Evolutionary conservation across 2,888 invertebrate genomes (phyloP).

Genomic region (Ypsolopha sequella): DNA sequence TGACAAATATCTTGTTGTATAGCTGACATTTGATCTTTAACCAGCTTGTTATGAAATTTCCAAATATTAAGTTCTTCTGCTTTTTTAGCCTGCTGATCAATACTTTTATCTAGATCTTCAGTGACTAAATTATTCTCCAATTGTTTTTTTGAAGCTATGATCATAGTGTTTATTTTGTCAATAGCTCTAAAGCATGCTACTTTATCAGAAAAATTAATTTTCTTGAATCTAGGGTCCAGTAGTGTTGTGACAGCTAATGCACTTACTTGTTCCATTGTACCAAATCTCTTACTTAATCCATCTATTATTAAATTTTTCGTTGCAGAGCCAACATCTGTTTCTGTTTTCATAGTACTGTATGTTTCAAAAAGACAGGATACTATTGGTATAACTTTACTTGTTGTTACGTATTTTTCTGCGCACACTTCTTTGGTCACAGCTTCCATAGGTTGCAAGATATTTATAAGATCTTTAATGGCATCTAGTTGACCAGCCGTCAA

Average conservation of each 20-base stretch:
- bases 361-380: constrained; percentile 9
- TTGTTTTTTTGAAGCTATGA: constrained; percentile 16
- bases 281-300: constrained; percentile 13
- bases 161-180: constrained; percentile 17
- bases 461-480: constrained; percentile 15
- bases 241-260: constrained; percentile 15
- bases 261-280: constrained; percentile 15
- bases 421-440: constrained; percentile 20
- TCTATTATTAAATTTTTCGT: constrained; percentile 14
- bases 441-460: constrained; percentile 20
- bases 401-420: constrained; percentile 19
- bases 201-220: constrained; percentile 15
- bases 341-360: constrained; percentile 14
- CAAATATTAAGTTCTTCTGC: constrained; percentile 7
- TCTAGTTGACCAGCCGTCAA: constrained; percentile 17
- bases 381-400: constrained; percentile 19
- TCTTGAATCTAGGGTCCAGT: constrained; percentile 11
- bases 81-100: too few relatives aligned
- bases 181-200: constrained; percentile 16
- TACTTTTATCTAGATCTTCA: constrained; percentile 10
- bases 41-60: constrained; percentile 15
- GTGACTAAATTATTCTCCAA: constrained; percentile 12
- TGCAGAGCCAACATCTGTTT: constrained; percentile 14
- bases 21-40: constrained; percentile 15
- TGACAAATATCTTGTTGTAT: constrained; percentile 15